Base-by-base conservation (phyloP, 35 echinoderm and acorn worm species). In the Ophioderma brevispina region DNA sequence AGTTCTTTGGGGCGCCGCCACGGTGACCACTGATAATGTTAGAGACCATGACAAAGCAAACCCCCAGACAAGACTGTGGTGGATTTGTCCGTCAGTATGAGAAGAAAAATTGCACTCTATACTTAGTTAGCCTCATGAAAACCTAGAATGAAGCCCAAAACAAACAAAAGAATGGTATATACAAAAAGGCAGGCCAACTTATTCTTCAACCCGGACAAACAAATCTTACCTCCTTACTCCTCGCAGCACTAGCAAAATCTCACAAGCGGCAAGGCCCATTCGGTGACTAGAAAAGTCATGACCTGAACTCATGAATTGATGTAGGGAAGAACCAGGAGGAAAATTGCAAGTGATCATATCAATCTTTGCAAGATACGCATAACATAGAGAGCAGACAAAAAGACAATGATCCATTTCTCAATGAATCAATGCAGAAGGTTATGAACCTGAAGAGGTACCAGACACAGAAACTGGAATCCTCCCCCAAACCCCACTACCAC, bases 141-240 rank as follows among this genome's bases (percentile, higher is more conserved):
- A 86, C 37, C 43, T 90, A 5, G 40, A 35, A 80, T 70, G n/a
- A n/a, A 36, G 17, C 92, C 19, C 79, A 64, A 1, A 75, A 38
- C 1, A 79, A 78, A 31, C 89, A 89, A 78, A 31, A 40, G 6
- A 89, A 36, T 94, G 82, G 37, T 94, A 89, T 89, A 87, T 89
- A 15, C 35, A 39, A 13, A 25, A 55, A n/a, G 39, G 35, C 0
- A 15, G 75, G 0, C 78, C n/a, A 81, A 13, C 0, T 84, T 36
- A 81, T 42, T 10, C 85, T 90, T 37, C 43, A 81, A 76, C 17
- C 33, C 1, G 80, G 63, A 86, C 87, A 91, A 80, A 41, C 31
- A 82, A 41, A 80, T 93, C 31, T 76, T 93, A 30, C 10, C 10
- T 93, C 19, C 80, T 93, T 13, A 64, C 79, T 14, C 91, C 92